These are phyloP conservation scores for Helicolenus hilgendorfi DNA, from an alignment of 2,797 vertebrate genomes.

Conservation along the genomic window DNA sequence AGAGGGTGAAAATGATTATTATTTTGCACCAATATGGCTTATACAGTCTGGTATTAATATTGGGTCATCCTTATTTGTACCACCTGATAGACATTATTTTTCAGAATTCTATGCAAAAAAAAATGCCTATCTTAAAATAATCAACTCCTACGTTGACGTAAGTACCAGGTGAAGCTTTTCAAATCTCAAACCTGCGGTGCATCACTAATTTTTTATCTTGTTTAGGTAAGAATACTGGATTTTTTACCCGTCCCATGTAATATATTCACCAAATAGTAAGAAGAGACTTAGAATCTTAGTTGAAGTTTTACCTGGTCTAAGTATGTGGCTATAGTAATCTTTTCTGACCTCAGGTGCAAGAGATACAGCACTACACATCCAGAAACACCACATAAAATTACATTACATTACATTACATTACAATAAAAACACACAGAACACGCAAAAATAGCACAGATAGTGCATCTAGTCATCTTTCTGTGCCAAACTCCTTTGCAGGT, in stretches of 20 bases:
- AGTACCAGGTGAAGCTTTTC: background rate
- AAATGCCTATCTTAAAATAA: background rate
- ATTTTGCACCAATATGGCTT: background rate
- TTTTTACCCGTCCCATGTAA: background rate
- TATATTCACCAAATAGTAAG: background rate
- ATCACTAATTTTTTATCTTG: background rate
- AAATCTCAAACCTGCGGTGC: background rate
- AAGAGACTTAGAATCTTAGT: background rate
- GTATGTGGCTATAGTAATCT: background rate
- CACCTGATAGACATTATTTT: background rate
- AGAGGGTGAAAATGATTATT: background rate
- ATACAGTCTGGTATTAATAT: background rate
- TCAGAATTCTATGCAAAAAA: background rate
- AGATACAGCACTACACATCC: background rate
- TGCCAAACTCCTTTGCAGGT: slow-evolving; percentile 34
- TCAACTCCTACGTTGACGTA: background rate
- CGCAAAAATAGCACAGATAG: slow-evolving; percentile 36
- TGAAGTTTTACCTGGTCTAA: background rate
- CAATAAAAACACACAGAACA: slow-evolving; percentile 32
- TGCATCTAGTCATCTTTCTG: background rate
- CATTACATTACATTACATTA: background rate
- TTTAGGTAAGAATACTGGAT: background rate
- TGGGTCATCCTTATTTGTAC: background rate
- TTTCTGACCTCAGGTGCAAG: slow-evolving; percentile 20
- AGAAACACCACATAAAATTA: background rate